These are phyloP conservation scores for Orussus abietinus DNA, from an alignment of 1,140 invertebrate genomes.

Conservation along the genomic window DNA sequence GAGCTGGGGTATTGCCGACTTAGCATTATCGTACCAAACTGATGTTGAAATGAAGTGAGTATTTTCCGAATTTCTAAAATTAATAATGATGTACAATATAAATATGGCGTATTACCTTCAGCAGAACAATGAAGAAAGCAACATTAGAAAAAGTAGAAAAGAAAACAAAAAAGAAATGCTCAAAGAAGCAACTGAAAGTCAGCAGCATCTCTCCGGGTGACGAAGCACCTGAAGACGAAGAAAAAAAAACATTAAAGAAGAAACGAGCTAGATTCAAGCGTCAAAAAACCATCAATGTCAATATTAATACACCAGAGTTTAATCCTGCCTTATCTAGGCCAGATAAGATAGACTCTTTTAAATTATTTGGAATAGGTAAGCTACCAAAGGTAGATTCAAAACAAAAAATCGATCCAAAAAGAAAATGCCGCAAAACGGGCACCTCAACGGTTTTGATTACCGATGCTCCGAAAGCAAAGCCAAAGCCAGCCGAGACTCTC, in stretches of 20 bases:
- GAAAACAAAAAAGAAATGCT: constrained; percentile 50
- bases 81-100: too few relatives aligned
- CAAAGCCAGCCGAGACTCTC: constrained; percentile 29
- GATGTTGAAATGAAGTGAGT: too few relatives aligned
- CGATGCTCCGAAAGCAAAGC: constrained; percentile 46
- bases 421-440: constrained; percentile 58
- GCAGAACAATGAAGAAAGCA: too few relatives aligned
- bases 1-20: constrained; percentile 59
- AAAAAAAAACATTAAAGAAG: constrained; percentile 52
- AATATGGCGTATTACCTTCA: too few relatives aligned
- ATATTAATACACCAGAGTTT: constrained; percentile 3
- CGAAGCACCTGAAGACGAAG: constrained; percentile 25
- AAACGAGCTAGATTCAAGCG: constrained; percentile 49
- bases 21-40: constrained; percentile 54
- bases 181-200: constrained; percentile 46
- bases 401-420: constrained; percentile 40
- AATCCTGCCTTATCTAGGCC: constrained; percentile 6
- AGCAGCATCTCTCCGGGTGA: too few relatives aligned
- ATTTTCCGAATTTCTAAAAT: too few relatives aligned
- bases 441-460: constrained; percentile 49
- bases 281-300: constrained; percentile 26
- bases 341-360: constrained; percentile 38
- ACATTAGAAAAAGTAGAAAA: constrained; percentile 46
- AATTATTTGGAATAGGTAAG: constrained; percentile 45
- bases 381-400: constrained; percentile 39